Percentiles rank a stretch among this genome's conserved stretches.
Conservation (phyloP, 2,888 invertebrate genomes). For the Philereme transversata region DNA sequence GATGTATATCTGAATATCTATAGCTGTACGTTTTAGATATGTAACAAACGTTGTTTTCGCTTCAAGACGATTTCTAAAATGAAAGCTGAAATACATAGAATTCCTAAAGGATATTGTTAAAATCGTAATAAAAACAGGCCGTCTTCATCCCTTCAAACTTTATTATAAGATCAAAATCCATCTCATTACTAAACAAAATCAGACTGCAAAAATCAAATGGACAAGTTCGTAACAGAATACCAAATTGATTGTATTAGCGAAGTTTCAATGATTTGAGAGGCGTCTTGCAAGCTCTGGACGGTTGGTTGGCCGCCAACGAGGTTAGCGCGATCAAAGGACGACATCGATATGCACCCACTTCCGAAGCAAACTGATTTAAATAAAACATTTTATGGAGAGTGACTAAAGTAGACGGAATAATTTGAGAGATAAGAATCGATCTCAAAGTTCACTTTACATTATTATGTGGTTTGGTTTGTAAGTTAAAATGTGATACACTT, state of each 20-base stretch:
- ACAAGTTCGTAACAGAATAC: constrained; percentile 35
- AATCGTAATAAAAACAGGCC: background rate
- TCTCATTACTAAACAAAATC: constrained; percentile 24
- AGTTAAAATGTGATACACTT: background rate
- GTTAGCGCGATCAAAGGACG: constrained; percentile 41
- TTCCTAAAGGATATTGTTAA: too few species aligned
- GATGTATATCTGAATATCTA: too few species aligned
- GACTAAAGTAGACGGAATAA: constrained; percentile 17
- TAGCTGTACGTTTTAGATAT: too few species aligned
- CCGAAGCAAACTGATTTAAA: constrained; percentile 47
- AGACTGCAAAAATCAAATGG: constrained; percentile 35
- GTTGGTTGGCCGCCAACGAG: constrained; percentile 40
- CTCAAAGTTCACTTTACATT: background rate
- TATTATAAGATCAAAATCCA: constrained; percentile 17
- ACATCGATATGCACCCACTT: constrained; percentile 34
- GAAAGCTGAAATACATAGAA: too few species aligned
- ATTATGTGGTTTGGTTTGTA: background rate
- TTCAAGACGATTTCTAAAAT: too few species aligned
- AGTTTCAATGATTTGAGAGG: constrained; percentile 34
- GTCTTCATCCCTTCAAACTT: constrained; percentile 1
- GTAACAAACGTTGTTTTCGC: too few species aligned
- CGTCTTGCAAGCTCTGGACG: constrained; percentile 36
- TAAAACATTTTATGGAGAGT: constrained; percentile 47
- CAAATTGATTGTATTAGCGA: constrained; percentile 32
- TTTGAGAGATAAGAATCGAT: constrained; percentile 7